These are phyloP conservation scores for Tenebrosternarchus preto DNA, from an alignment of 2,113 vertebrate genomes.

Conservation along the genomic window DNA sequence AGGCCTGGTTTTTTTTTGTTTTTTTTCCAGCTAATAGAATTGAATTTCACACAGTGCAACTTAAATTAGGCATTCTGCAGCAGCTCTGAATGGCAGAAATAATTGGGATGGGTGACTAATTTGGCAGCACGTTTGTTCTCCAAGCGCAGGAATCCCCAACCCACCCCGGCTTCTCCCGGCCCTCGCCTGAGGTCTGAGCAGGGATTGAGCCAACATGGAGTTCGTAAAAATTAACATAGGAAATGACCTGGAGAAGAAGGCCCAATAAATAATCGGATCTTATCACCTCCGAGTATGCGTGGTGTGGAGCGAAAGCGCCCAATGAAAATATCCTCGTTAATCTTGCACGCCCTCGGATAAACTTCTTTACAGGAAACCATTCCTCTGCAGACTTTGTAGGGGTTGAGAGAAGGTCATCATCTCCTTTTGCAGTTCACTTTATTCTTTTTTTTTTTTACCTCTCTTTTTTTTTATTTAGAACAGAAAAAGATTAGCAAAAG, in stretches of 20 bases:
- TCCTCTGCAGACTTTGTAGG: conserved; percentile 80
- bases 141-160: conserved; percentile 90
- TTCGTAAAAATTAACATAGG: conserved; percentile 96
- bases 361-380: conserved; percentile 90
- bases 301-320: conserved; percentile 77
- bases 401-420: conserved; percentile 87
- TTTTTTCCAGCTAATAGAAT: conserved; percentile 74
- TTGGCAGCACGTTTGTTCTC: conserved; percentile 83
- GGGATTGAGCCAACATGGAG: conserved; percentile 90
- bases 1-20: conserved; percentile 52
- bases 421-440: conserved; percentile 50
- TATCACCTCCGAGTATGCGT: conserved; percentile 80
- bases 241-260: conserved; percentile 90
- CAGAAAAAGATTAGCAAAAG: conserved; percentile 59
- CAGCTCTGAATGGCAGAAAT: conserved; percentile 87
- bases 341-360: conserved; percentile 81
- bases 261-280: conserved; percentile 91
- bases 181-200: conserved; percentile 72
- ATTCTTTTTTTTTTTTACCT: conserved; percentile 67
- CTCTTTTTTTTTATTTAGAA: conserved; percentile 54
- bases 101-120: conserved; percentile 93
- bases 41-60: conserved; percentile 86
- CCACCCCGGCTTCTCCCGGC: conserved; percentile 69
- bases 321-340: conserved; percentile 89
- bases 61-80: conserved; percentile 90